A percentile compares a stretch with the other conserved stretches of the same genome.
Conservation (phyloP, 2,113 vertebrate genomes). For the Halichoerus grypus region DNA sequence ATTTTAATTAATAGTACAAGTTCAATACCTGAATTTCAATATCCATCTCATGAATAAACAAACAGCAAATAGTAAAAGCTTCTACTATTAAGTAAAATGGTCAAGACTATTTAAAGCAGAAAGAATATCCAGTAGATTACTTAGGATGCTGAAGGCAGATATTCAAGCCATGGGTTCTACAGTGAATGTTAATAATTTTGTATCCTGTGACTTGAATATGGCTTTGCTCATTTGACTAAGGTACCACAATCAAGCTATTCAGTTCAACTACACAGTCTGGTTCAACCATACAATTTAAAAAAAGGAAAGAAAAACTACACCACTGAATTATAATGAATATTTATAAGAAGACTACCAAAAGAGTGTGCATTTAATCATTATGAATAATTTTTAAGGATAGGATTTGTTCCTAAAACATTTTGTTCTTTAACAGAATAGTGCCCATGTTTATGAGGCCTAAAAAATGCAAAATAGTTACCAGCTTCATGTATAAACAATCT, state of each 20-base stretch:
- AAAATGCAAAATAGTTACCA: conserved; percentile 46
- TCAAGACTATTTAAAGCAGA: conserved; percentile 51
- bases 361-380: conserved; percentile 45
- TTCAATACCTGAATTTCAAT: conserved; percentile 60
- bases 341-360: conserved; percentile 60
- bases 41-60: conserved; percentile 53
- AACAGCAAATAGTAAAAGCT: conserved; percentile 59
- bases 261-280: conserved; percentile 56
- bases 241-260: conserved; percentile 72
- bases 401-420: conserved; percentile 11
- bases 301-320: conserved; percentile 5
- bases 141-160: conserved; percentile 59
- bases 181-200: conserved; percentile 69
- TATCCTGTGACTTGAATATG: conserved; percentile 68
- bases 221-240: conserved; percentile 70
- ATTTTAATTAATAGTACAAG: conserved; percentile 64
- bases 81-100: conserved; percentile 43
- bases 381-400: conserved; percentile 53
- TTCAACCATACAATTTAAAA: conserved; percentile 49
- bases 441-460: conserved; percentile 8
- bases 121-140: conserved; percentile 30
- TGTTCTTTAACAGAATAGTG: conserved; percentile 38
- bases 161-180: conserved; percentile 53
- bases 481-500: conserved; percentile 30
- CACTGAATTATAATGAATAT: conserved; percentile 48